phyloP scores from a whole-genome alignment of 2,797 vertebrate species.

The Hephaestus fuliginosus region DNA sequence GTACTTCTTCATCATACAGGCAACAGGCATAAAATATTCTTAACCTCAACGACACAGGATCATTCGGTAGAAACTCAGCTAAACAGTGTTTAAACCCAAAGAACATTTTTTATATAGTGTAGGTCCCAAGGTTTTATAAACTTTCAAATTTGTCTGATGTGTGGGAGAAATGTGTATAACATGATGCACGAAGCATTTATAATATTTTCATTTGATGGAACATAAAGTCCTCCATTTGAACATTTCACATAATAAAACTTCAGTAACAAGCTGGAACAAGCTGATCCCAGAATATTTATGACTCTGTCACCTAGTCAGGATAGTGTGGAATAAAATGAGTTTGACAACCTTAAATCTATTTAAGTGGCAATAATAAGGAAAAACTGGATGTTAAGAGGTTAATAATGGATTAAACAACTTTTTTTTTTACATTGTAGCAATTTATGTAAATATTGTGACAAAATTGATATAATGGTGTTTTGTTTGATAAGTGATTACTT shows the following conservation, averaged over 20 bases:
- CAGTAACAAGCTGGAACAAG: neutral
- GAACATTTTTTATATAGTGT: neutral
- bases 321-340: neutral
- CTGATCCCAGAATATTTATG: neutral
- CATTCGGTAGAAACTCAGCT: neutral
- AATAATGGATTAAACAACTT: neutral
- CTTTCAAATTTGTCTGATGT: neutral
- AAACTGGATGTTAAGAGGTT: neutral
- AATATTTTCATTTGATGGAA: neutral
- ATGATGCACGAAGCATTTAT: neutral
- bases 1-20: neutral
- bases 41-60: neutral
- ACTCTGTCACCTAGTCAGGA: neutral
- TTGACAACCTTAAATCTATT: neutral
- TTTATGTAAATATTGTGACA: neutral
- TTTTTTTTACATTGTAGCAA: neutral
- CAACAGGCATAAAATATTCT: neutral
- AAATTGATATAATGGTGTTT: neutral
- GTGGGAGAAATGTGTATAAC: neutral
- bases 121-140: neutral
- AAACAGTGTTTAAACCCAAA: neutral
- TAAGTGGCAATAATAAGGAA: neutral
- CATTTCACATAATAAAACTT: neutral
- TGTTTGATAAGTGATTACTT: neutral
- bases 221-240: neutral